Percentiles rank a stretch among this genome's conserved stretches.
Conservation (phyloP, 1,140 invertebrate genomes). For the Lasioglossum albipes region DNA sequence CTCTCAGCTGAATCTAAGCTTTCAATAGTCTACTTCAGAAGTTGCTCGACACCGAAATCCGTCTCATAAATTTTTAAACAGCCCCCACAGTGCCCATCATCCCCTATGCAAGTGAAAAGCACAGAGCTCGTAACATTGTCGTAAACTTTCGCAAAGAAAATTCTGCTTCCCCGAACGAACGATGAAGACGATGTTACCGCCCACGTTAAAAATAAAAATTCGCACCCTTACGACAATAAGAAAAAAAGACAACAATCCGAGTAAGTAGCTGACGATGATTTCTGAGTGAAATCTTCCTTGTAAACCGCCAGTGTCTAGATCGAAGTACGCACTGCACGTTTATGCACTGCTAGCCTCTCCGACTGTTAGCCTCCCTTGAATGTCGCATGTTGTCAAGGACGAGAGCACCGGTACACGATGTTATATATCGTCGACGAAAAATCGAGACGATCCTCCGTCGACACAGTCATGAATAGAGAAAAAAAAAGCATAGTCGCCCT, state of each 20-base stretch:
- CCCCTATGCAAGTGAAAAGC: background rate
- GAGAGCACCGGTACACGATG: slow-evolving; percentile 58
- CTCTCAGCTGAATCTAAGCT: too few relatives aligned
- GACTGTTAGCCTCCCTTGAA: slow-evolving; percentile 56
- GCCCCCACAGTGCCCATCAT: too few relatives aligned
- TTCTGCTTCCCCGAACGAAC: background rate
- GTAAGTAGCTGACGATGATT: too few relatives aligned
- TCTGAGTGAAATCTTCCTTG: slow-evolving; percentile 51
- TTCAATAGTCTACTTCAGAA: too few relatives aligned
- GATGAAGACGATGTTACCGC: too few relatives aligned
- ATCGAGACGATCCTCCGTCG: slow-evolving; percentile 20
- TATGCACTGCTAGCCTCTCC: slow-evolving; percentile 52
- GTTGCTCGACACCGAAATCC: too few relatives aligned
- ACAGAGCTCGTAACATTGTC: background rate
- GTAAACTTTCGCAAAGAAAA: background rate
- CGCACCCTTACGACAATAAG: background rate
- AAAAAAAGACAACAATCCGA: background rate
- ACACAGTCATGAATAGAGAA: slow-evolving; percentile 37
- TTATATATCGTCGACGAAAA: slow-evolving; percentile 21
- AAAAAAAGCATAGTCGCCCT: slow-evolving; percentile 36
- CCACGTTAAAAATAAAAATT: background rate
- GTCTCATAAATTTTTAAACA: too few relatives aligned
- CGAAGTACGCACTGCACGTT: slow-evolving; percentile 59
- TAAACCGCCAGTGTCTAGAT: slow-evolving; percentile 53
- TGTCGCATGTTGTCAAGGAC: slow-evolving; percentile 63